Evolutionary conservation across 2,888 invertebrate species (phyloP).

Genomic region (Leptopilina drosophilae): DNA sequence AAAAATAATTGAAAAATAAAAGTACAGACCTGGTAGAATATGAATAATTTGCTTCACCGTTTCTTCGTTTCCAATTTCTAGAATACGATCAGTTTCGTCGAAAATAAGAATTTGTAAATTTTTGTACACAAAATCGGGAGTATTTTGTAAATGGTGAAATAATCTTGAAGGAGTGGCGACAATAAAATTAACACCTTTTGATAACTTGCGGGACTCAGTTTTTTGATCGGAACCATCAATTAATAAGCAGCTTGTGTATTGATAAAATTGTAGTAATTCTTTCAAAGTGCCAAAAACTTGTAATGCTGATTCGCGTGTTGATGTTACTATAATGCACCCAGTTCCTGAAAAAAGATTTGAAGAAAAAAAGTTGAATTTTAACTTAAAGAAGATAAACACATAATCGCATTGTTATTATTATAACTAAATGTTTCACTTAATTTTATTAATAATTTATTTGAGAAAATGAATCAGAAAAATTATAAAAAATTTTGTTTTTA

Average conservation of each 20-base stretch:
- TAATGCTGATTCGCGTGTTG: slow-evolving; percentile 97
- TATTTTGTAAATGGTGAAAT: slow-evolving; percentile 93
- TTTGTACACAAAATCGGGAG: slow-evolving; percentile 91
- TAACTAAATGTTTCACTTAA: too few relatives aligned
- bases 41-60: slow-evolving; percentile 94
- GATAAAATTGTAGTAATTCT: slow-evolving; percentile 93
- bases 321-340: slow-evolving; percentile 95
- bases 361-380: too few relatives aligned
- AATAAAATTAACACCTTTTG: slow-evolving; percentile 92
- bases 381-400: too few relatives aligned
- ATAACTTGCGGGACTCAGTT: slow-evolving; percentile 92
- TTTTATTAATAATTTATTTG: too few relatives aligned
- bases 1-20: background rate
- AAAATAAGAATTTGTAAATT: slow-evolving; percentile 95
- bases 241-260: slow-evolving; percentile 94
- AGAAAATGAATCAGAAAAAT: too few relatives aligned
- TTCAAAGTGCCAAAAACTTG: slow-evolving; percentile 97
- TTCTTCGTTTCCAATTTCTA: slow-evolving; percentile 96
- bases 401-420: background rate
- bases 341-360: slow-evolving; percentile 81
- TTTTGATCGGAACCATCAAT: slow-evolving; percentile 96
- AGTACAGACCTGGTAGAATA: slow-evolving; percentile 81
- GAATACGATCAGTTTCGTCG: slow-evolving; percentile 95
- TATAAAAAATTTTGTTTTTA: too few relatives aligned
- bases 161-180: slow-evolving; percentile 96